These are phyloP conservation scores for Boloria selene DNA, from an alignment of 2,888 invertebrate genomes.

Conservation along the genomic window DNA sequence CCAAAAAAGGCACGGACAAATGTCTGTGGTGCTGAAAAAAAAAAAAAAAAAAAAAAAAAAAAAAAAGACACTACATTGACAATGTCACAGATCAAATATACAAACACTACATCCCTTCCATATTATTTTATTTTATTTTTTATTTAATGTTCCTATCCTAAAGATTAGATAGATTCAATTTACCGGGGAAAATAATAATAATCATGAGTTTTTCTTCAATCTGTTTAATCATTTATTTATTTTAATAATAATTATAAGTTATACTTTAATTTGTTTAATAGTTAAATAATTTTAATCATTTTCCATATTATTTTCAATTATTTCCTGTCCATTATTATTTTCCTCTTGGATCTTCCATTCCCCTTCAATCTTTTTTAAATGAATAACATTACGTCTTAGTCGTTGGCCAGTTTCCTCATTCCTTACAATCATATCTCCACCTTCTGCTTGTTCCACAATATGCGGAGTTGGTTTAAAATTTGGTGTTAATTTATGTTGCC, in stretches of 20 bases:
- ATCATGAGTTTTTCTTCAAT: too few relatives aligned
- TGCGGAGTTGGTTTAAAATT: constrained; percentile 23
- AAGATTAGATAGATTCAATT: neutral
- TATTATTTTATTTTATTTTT: constrained; percentile 2
- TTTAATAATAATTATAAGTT: too few relatives aligned
- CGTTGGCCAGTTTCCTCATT: constrained; percentile 22
- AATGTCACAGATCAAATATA: neutral
- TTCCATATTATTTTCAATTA: neutral
- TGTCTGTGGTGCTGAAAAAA: too few relatives aligned
- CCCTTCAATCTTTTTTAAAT: constrained; percentile 31
- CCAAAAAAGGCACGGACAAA: too few relatives aligned
- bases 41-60: too few relatives aligned
- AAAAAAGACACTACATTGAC: too few relatives aligned
- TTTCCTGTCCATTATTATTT: neutral
- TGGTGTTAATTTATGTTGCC: constrained; percentile 26
- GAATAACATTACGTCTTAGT: constrained; percentile 20
- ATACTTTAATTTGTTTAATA: neutral
- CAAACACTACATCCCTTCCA: constrained; percentile 16
- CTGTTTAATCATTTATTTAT: neutral
- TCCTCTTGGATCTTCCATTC: constrained; percentile 22
- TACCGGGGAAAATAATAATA: too few relatives aligned
- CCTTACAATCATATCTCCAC: constrained; percentile 9
- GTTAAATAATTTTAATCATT: neutral
- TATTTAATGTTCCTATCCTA: neutral
- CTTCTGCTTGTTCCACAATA: neutral